A percentile compares a stretch with the other conserved stretches of the same genome.
phyloP scores from a whole-genome alignment of 2,888 invertebrate genomes.

The Luffia ferchaultella region DNA sequence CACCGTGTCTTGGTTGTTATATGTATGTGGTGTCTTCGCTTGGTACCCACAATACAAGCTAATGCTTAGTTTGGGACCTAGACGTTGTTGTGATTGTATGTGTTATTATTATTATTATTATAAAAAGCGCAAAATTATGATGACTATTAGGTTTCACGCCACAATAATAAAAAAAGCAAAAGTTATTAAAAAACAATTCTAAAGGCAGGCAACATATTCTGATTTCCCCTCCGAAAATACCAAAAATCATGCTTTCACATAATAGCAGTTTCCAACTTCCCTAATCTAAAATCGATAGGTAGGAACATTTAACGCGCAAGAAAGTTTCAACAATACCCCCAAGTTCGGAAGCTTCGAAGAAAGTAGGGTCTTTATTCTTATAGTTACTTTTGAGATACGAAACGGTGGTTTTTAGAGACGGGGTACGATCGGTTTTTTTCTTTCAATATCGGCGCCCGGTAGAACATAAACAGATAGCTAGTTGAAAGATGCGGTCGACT shows the following conservation, averaged over 20 bases:
- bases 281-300: conserved; percentile 10
- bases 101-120: too few species aligned
- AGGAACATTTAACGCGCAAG: conserved; percentile 5
- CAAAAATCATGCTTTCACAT: background rate
- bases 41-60: too few species aligned
- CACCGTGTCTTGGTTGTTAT: too few species aligned
- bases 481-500: background rate
- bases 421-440: background rate
- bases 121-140: too few species aligned
- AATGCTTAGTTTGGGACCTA: too few species aligned
- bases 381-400: background rate
- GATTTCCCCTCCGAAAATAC: background rate
- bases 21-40: too few species aligned
- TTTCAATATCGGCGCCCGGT: background rate
- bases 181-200: background rate
- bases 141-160: too few species aligned
- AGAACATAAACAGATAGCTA: background rate
- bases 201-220: background rate
- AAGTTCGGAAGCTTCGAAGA: conserved; percentile 5
- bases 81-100: too few species aligned
- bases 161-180: background rate
- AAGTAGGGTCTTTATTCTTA: background rate
- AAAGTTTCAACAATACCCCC: conserved; percentile 6
- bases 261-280: conserved; percentile 1
- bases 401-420: background rate